Conservation (phyloP, 2,888 invertebrate genomes). For the Philonicus albiceps region DNA sequence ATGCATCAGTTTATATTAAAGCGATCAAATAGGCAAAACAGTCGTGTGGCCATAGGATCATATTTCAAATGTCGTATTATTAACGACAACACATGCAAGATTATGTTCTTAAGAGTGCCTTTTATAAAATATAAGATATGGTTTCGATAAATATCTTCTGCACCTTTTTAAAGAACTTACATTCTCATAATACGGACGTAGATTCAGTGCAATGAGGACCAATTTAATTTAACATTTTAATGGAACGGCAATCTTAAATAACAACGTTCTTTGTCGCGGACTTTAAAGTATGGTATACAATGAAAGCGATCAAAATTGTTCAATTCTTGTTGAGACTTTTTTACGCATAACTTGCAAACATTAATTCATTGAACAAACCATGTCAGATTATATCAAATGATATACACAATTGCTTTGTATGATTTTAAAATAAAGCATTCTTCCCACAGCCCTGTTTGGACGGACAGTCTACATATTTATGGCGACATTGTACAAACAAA, state of each 20-base stretch:
- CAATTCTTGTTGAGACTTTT: background rate
- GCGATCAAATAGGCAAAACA: no score
- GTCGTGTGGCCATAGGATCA: no score
- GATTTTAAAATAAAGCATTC: background rate
- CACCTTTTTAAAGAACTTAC: background rate
- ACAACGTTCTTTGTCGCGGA: background rate
- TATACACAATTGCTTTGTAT: background rate
- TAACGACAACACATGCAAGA: no score
- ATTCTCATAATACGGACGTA: background rate
- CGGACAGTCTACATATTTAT: constrained; percentile 17
- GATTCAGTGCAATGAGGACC: background rate
- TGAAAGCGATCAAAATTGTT: background rate
- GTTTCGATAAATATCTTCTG: background rate
- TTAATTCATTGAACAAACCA: background rate
- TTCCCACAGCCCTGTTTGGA: background rate
- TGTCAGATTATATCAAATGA: background rate
- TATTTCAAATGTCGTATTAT: no score
- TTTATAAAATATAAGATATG: no score
- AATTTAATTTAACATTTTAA: background rate
- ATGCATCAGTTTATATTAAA: no score
- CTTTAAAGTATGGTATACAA: background rate
- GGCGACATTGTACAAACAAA: constrained; percentile 35
- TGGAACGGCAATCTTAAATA: background rate
- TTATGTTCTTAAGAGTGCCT: no score
- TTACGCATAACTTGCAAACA: background rate